A percentile compares a stretch with the other conserved stretches of the same genome.
Evolutionary conservation across 2,113 vertebrate genomes (phyloP).

Genomic region (Pao palembangensis): DNA sequence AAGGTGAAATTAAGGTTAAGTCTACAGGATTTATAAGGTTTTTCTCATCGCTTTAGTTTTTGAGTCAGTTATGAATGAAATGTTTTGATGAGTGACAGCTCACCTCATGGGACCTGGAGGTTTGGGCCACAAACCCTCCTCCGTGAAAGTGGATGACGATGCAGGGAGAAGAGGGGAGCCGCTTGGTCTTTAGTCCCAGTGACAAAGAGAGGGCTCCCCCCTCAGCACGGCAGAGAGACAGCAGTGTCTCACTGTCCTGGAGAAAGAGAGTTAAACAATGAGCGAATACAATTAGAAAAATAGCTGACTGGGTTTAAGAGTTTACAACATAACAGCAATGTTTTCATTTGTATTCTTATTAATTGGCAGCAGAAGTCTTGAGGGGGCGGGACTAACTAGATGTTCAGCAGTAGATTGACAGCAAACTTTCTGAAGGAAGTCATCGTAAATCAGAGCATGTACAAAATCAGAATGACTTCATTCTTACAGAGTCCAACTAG

Average conservation of each 20-base stretch:
- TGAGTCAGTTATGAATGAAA: not conserved
- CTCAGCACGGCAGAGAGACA: conserved; percentile 75
- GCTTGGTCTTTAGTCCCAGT: conserved; percentile 73
- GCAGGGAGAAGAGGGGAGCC: conserved; percentile 73
- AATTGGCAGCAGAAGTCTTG: conserved; percentile 23
- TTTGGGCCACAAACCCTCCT: conserved; percentile 90
- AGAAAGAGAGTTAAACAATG: conserved; percentile 32
- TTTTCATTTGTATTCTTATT: not conserved
- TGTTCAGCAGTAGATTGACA: conserved; percentile 26
- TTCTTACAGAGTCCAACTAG: too few species aligned
- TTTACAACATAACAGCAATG: too few species aligned
- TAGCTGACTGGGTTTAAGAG: not conserved
- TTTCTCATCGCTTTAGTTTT: not conserved
- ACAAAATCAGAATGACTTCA: too few species aligned
- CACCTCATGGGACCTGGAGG: conserved; percentile 89
- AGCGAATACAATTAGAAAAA: conserved; percentile 33
- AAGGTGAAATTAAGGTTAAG: too few species aligned
- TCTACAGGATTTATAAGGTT: too few species aligned
- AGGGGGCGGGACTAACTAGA: conserved; percentile 31
- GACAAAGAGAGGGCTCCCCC: conserved; percentile 76
- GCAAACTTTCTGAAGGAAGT: too few species aligned
- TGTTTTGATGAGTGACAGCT: conserved; percentile 1
- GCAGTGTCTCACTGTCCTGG: conserved; percentile 82
- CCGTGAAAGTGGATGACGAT: conserved; percentile 87
- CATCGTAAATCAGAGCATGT: too few species aligned